Percentiles rank a stretch among this genome's conserved stretches.
Conservation (phyloP, 1,140 invertebrate genomes). For the Globodera rostochiensis region DNA sequence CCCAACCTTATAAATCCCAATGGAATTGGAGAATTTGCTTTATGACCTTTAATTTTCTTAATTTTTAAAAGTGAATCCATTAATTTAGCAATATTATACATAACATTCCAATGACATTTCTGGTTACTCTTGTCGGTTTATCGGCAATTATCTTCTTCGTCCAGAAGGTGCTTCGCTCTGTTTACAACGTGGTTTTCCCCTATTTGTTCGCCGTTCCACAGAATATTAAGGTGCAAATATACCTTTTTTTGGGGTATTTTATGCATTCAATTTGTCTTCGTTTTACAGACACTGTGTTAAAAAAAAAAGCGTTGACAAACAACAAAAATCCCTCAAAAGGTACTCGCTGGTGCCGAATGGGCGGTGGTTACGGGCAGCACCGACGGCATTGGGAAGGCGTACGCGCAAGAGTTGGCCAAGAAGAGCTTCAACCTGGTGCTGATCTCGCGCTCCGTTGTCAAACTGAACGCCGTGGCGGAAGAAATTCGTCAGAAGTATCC, state of each 20-base stretch:
- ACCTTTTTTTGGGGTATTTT: neutral
- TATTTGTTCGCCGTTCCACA: constrained; percentile 53
- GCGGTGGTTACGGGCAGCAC: constrained; percentile 62
- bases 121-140: constrained; percentile 32
- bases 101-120: neutral
- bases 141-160: constrained; percentile 28
- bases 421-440: constrained; percentile 59
- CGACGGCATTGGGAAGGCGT: constrained; percentile 64
- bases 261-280: too few relatives aligned
- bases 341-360: constrained; percentile 59
- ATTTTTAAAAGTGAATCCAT: neutral
- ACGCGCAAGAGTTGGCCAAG: constrained; percentile 59
- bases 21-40: neutral
- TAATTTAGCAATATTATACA: neutral
- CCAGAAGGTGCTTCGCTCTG: constrained; percentile 33
- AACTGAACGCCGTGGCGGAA: constrained; percentile 54
- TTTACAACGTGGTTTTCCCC: constrained; percentile 51
- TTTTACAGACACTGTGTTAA: neutral
- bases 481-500: constrained; percentile 48
- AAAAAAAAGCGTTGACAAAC: neutral
- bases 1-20: neutral
- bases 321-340: neutral
- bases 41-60: neutral
- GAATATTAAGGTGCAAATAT: constrained; percentile 27
- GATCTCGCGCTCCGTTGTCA: constrained; percentile 54